These are phyloP conservation scores for Coranthus polyacanthus DNA, from an alignment of 2,797 vertebrate species.

Conservation along the genomic window DNA sequence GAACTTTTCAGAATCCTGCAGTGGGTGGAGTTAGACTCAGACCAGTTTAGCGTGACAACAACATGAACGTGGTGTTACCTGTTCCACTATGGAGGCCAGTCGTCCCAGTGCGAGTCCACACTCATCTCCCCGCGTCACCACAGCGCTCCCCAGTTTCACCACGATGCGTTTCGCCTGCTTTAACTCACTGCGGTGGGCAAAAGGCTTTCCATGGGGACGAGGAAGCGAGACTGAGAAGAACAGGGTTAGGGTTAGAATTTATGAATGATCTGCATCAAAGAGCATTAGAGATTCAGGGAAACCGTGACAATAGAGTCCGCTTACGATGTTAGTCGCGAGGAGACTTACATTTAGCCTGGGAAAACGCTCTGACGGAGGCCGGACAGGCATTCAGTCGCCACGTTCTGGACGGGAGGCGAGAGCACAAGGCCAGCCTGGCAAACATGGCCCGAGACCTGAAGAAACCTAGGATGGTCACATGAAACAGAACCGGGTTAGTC, in stretches of 20 bases:
- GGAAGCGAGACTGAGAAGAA: slow-evolving; percentile 82
- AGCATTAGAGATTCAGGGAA: not conserved
- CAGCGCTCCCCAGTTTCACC: slow-evolving; percentile 97
- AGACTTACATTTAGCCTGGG: slow-evolving; percentile 79
- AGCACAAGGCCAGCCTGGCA: slow-evolving; percentile 71
- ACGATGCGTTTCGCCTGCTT: slow-evolving; percentile 96
- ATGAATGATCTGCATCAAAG: not conserved
- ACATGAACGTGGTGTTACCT: slow-evolving; percentile 82
- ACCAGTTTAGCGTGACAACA: no score
- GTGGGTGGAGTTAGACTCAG: no score
- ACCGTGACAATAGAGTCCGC: slow-evolving; percentile 49
- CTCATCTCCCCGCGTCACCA: slow-evolving; percentile 97
- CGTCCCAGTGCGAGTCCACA: slow-evolving; percentile 95
- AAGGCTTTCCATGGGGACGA: slow-evolving; percentile 90
- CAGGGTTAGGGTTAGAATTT: not conserved
- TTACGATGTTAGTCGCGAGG: not conserved
- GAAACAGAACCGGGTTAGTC: slow-evolving; percentile 34
- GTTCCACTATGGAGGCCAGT: slow-evolving; percentile 97
- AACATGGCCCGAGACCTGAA: slow-evolving; percentile 71
- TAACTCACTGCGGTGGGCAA: slow-evolving; percentile 94
- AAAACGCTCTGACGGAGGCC: slow-evolving; percentile 65
- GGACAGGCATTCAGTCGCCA: slow-evolving; percentile 51
- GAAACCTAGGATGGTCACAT: slow-evolving; percentile 36
- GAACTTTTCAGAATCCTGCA: no score
- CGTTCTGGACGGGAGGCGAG: slow-evolving; percentile 60